Evolutionary conservation across 2,888 invertebrate genomes (phyloP), one percentile per base, ranked within the genome.

Genomic region (Pelosia muscerda): DNA sequence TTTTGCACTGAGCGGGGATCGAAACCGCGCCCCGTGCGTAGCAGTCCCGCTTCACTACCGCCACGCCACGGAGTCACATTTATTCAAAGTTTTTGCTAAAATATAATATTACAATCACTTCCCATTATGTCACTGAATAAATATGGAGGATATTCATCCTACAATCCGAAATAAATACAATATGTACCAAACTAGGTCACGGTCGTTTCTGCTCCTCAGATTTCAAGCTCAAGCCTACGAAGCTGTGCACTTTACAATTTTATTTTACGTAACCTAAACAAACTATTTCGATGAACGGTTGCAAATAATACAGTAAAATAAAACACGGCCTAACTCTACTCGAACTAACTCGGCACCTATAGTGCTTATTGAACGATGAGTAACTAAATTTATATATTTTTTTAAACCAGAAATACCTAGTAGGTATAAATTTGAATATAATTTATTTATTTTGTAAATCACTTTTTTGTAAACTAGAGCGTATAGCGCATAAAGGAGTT

Each of bases 141-240:
- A 31, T 58, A 22, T 31, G 13, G 19, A 42, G 42, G 42, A 42
- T 15, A 42, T 42, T 49, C 8, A 9, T 49, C n/a, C 49, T 49
- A 9, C 77, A 83, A 73, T 63, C 78, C 49, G 49, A 74, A 82
- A 80, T 81, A 79, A 82, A 79, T 77, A 77, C 76, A 79, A 79
- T 77, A 68, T 74, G 72, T 81, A 82, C 64, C 80, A 88, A 90
- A 90, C 88, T 82, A 77, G 88, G 94, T 92, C 93, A 93, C 28
- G 93, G 93, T 88, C 85, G 79, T 84, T 86, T 83, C 85, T 84
- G 87, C 87, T 89, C 90, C 88, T 91, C 90, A 88, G 87, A 86
- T 77, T 80, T 84, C 81, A 86, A 88, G 84, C 86, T 86, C 86
- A 85, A 84, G 83, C 82, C 80, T 82, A 81, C 85, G n/a, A n/a